Evolutionary conservation across 2,888 invertebrate species (phyloP).

Genomic region (Biston stratarius): DNA sequence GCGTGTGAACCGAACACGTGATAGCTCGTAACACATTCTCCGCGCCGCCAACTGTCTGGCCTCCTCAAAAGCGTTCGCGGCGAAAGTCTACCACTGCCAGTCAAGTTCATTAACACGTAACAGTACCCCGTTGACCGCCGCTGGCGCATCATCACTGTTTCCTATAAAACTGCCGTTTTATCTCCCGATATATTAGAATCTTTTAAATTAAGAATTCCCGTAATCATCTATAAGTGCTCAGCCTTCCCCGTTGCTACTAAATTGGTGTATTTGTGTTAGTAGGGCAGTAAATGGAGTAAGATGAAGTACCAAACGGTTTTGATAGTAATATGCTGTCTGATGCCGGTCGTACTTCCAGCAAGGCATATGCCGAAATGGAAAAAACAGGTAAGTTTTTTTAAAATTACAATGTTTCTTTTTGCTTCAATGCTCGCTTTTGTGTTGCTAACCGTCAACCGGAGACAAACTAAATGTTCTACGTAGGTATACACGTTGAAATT

Average conservation of each 20-base stretch:
- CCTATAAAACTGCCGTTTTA: constrained; percentile 39
- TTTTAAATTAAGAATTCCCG: not conserved
- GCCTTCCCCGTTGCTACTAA: not conserved
- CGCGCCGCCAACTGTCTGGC: constrained; percentile 56
- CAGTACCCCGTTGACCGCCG: constrained; percentile 65
- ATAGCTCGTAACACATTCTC: constrained; percentile 9
- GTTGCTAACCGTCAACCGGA: constrained; percentile 15
- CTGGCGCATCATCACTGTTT: constrained; percentile 54
- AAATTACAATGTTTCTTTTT: constrained; percentile 9
- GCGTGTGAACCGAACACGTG: too few species aligned
- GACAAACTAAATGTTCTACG: not conserved
- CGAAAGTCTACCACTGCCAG: constrained; percentile 71
- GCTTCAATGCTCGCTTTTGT: constrained; percentile 19
- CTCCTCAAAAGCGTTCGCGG: constrained; percentile 65
- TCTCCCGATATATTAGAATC: not conserved
- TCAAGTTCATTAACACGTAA: constrained; percentile 84
- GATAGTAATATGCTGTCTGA: constrained; percentile 62
- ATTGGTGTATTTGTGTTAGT: not conserved
- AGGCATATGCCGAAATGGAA: constrained; percentile 93
- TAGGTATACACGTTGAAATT: not conserved
- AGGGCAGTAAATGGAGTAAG: constrained; percentile 31
- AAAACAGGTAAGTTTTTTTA: constrained; percentile 87
- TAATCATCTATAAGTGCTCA: not conserved
- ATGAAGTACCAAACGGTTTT: constrained; percentile 59
- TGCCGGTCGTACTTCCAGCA: constrained; percentile 70